phyloP scores from a whole-genome alignment of 2,888 invertebrate species.

The Willowsia nigromaculata region DNA sequence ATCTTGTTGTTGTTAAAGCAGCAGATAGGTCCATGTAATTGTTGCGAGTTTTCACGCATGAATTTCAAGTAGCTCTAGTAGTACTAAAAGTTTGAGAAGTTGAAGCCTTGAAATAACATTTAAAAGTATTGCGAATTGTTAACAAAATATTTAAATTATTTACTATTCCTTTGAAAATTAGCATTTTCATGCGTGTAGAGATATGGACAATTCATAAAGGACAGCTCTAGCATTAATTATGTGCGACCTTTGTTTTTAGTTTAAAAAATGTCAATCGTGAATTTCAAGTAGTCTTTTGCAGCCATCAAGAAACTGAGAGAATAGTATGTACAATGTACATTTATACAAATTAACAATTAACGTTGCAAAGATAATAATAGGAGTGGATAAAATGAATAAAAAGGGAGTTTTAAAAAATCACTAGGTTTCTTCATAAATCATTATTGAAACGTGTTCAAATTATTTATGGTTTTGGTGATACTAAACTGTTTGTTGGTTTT shows the following conservation, averaged over 20 bases:
- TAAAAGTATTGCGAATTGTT: background rate
- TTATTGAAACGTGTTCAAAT: too few species aligned
- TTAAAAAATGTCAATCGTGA: background rate
- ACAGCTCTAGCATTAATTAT: background rate
- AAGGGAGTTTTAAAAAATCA: too few species aligned
- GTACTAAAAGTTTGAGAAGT: background rate
- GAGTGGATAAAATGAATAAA: too few species aligned
- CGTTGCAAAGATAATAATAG: too few species aligned
- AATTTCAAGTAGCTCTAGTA: conserved; percentile 4
- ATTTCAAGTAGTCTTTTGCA: too few species aligned
- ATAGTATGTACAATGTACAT: too few species aligned
- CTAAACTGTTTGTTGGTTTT: background rate
- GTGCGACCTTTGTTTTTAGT: background rate
- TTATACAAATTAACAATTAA: too few species aligned
- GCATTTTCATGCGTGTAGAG: background rate
- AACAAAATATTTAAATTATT: background rate
- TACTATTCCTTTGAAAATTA: background rate
- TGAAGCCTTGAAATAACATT: background rate
- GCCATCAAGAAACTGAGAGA: too few species aligned
- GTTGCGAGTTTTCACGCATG: conserved; percentile 5
- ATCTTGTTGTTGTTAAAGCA: background rate
- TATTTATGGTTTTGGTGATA: background rate
- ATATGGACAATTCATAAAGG: background rate
- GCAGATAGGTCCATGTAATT: background rate
- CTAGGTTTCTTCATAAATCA: too few species aligned